phyloP scores from a whole-genome alignment of 2,888 invertebrate species.

The Leucania comma region DNA sequence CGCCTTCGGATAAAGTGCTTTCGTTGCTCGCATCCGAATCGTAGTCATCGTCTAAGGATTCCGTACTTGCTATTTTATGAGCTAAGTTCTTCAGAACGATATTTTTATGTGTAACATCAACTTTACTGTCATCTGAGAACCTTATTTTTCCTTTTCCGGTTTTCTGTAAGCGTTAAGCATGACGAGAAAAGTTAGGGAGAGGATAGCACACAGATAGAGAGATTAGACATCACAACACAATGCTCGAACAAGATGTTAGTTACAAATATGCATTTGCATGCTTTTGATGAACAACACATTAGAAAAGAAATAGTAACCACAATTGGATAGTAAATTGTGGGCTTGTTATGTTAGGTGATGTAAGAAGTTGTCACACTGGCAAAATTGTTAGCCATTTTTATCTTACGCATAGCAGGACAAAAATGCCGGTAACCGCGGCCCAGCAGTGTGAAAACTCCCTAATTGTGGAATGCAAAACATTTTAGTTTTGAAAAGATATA shows the following conservation, averaged over 20 bases:
- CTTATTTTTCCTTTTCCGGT: constrained; percentile 80
- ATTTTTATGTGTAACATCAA: constrained; percentile 85
- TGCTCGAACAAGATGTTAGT: constrained; percentile 61
- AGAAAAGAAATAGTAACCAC: neutral
- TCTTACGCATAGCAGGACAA: neutral
- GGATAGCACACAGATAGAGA: constrained; percentile 62
- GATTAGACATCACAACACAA: constrained; percentile 59
- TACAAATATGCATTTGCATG: constrained; percentile 61
- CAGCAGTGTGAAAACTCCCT: neutral
- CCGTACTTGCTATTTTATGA: constrained; percentile 84
- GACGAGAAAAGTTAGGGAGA: constrained; percentile 75
- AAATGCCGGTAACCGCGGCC: neutral
- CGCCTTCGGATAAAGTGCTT: constrained; percentile 86
- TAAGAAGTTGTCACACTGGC: constrained; percentile 1
- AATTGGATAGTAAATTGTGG: neutral
- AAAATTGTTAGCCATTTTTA: neutral
- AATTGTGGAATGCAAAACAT: neutral
- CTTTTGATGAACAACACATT: constrained; percentile 31
- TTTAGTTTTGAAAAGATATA: constrained; percentile 36
- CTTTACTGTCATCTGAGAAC: constrained; percentile 80
- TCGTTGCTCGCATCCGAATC: constrained; percentile 86
- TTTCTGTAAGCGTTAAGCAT: constrained; percentile 82
- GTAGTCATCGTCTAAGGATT: constrained; percentile 82
- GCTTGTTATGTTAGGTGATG: neutral
- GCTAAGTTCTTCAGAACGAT: constrained; percentile 87